phyloP scores from a whole-genome alignment of 2,888 invertebrate species.

The Penaeus monodon region DNA sequence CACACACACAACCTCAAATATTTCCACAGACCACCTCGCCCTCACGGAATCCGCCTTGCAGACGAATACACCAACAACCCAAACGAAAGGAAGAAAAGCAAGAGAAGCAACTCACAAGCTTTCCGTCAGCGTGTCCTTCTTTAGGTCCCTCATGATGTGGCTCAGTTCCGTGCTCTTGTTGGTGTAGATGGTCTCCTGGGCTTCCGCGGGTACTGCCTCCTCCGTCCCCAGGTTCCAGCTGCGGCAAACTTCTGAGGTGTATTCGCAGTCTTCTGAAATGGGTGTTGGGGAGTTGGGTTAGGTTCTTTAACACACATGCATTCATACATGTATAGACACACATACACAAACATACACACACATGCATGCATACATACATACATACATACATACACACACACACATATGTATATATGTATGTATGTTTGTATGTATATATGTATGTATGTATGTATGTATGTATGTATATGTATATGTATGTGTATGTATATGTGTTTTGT shows the following conservation, averaged over 20 bases:
- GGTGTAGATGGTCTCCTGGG: constrained; percentile 31
- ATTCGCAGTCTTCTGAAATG: constrained; percentile 28
- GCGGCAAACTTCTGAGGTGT: constrained; percentile 34
- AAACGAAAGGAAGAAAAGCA: neutral
- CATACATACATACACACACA: too few relatives aligned
- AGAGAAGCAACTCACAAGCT: constrained; percentile 35
- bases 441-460: fast-evolving
- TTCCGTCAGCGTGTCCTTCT: constrained; percentile 35
- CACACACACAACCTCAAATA: too few relatives aligned
- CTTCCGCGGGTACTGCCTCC: constrained; percentile 24
- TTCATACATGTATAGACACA: neutral
- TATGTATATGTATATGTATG: too few relatives aligned
- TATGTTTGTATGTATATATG: too few relatives aligned
- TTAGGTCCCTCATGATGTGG: constrained; percentile 6
- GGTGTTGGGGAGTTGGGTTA: neutral
- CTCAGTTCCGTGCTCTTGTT: constrained; percentile 34
- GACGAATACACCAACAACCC: too few relatives aligned
- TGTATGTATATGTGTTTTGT: too few relatives aligned
- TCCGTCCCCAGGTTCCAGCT: constrained; percentile 12
- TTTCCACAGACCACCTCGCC: too few relatives aligned
- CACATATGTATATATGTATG: too few relatives aligned
- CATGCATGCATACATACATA: too few relatives aligned
- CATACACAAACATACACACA: neutral
- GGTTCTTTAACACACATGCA: too few relatives aligned
- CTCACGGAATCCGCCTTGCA: too few relatives aligned